These are phyloP conservation scores for Caenorhabditis drosophilae DNA, from an alignment of 2,888 invertebrate species.

Conservation along the genomic window DNA sequence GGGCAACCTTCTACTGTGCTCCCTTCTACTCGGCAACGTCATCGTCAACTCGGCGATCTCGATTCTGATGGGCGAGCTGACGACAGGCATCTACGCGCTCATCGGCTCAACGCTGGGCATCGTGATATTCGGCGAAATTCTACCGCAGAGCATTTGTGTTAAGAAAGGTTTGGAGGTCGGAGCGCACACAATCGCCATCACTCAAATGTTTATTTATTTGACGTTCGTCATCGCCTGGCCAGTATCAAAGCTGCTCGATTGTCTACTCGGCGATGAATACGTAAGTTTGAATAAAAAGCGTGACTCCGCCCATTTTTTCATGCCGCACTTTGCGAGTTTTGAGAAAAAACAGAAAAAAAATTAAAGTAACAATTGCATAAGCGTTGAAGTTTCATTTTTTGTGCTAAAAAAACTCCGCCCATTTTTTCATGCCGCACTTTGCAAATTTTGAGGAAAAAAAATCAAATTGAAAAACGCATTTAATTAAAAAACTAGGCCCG, in stretches of 20 bases:
- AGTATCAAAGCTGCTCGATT: slow-evolving; percentile 72
- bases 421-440: too few species aligned
- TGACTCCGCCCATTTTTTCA: too few species aligned
- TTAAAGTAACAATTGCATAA: too few species aligned
- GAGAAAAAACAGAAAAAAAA: too few species aligned
- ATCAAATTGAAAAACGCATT: too few species aligned
- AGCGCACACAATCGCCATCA: slow-evolving; percentile 54
- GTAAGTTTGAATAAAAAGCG: slow-evolving; percentile 72
- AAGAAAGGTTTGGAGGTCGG: slow-evolving; percentile 61
- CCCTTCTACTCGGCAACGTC: slow-evolving; percentile 77
- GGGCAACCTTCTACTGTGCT: slow-evolving; percentile 87
- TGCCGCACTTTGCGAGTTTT: slow-evolving; percentile 10
- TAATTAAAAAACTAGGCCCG: too few species aligned
- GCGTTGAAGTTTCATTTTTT: too few species aligned
- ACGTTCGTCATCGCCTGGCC: slow-evolving; percentile 82
- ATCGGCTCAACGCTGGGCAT: slow-evolving; percentile 76
- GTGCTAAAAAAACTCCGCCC: too few species aligned
- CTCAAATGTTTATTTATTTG: slow-evolving; percentile 79
- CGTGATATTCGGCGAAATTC: slow-evolving; percentile 79
- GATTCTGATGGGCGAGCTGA: slow-evolving; percentile 90
- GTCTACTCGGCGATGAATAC: slow-evolving; percentile 84
- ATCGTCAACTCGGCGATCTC: slow-evolving; percentile 79
- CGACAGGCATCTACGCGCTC: slow-evolving; percentile 64
- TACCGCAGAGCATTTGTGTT: slow-evolving; percentile 76
- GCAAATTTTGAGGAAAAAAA: too few species aligned